Conservation (phyloP, 1,140 invertebrate genomes). For the Teleopsis dalmanni region DNA sequence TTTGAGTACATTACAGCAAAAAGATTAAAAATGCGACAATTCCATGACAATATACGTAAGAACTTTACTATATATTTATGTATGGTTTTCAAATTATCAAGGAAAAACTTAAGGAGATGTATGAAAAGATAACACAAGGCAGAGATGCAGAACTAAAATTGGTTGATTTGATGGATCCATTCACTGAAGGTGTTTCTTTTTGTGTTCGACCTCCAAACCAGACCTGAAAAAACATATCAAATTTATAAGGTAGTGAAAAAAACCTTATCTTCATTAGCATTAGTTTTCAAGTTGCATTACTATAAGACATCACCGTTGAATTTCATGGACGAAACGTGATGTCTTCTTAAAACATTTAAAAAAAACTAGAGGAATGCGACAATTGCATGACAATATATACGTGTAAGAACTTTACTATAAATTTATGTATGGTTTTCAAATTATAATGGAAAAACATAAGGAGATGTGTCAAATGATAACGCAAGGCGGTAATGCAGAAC, state of each 20-base stretch:
- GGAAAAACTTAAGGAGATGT: slow-evolving; percentile 87
- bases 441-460: slow-evolving; percentile 85
- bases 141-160: slow-evolving; percentile 96
- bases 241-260: slow-evolving; percentile 98
- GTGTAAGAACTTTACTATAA: slow-evolving; percentile 67
- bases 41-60: slow-evolving; percentile 58
- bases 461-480: slow-evolving; percentile 99
- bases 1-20: slow-evolving; percentile 71
- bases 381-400: slow-evolving; percentile 60
- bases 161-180: slow-evolving; percentile 91
- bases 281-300: slow-evolving; percentile 97
- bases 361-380: slow-evolving; percentile 67
- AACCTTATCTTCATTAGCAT: slow-evolving; percentile 90
- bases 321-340: too few species aligned
- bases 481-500: slow-evolving; percentile 90
- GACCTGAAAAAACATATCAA: slow-evolving; percentile 97
- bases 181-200: slow-evolving; percentile 88
- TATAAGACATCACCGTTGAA: slow-evolving; percentile 97
- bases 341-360: slow-evolving; percentile 65
- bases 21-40: slow-evolving; percentile 66
- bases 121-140: slow-evolving; percentile 95
- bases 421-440: slow-evolving; percentile 81
- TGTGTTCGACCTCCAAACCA: slow-evolving; percentile 96
- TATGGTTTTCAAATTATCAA: slow-evolving; percentile 83
- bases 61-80: slow-evolving; percentile 81